Evolutionary conservation across 1,140 invertebrate species (phyloP), one percentile per base, ranked within the genome.

Genomic region (Heliothis subflexa): DNA sequence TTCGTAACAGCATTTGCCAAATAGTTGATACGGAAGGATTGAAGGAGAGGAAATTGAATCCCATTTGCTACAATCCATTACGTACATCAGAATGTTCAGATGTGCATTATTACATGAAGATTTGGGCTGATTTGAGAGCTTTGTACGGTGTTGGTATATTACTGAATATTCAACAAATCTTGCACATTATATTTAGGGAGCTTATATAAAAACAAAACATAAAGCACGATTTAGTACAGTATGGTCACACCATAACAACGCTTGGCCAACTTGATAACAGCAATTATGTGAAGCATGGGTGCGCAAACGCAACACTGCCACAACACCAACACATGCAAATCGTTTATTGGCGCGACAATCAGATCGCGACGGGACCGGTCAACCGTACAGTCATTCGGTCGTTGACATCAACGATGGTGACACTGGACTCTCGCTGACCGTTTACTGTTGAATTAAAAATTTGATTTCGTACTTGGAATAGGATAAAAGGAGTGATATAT

Each of bases 271-370:
- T 62, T 81, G 75, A 85, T 81, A 83, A 66, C 78, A 82, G 47
- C 81, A 85, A 88, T 90, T 88, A 86, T 55, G 33, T 57, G 80
- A 81, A 54, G 79, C 75, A 85, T 81, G 84, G 85, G 83, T 85
- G 89, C 85, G 83, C 84, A 83, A 83, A 87, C 87, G 86, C 87
- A 88, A 74, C 81, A 76, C 61, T 73, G 62, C 59, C 81, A 74
- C 78, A 59, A 52, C 79, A 79, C 76, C 84, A 83, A 86, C 88
- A 87, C 89, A 94, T 92, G 92, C 91, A 93, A 93, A 94, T 92
- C 88, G 85, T 85, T 88, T 89, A 91, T 91, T 91, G 90, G 84
- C 81, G 81, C 87, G 84, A 88, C 90, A 93, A 94, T 94, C 92
- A 92, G 92, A 88, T 92, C 92, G 91, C 89, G 88, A 92, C 89